Conservation (phyloP, 1,140 invertebrate species). For the Heliconius hermathena region DNA sequence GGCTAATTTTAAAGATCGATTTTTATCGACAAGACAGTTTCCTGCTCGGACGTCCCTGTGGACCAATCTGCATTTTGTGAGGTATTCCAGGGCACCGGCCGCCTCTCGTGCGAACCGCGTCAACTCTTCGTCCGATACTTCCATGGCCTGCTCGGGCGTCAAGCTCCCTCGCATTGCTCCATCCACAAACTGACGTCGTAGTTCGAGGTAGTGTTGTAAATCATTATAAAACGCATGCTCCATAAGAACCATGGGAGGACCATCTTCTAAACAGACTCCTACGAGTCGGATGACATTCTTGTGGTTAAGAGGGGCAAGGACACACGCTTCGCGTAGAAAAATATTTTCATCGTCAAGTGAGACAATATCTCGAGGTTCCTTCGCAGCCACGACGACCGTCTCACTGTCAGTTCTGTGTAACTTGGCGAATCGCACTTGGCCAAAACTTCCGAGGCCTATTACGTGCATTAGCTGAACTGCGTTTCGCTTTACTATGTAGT, state of each 20-base stretch:
- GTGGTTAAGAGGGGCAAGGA: constrained; percentile 92
- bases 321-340: constrained; percentile 94
- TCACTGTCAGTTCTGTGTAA: constrained; percentile 33
- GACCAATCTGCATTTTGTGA: constrained; percentile 89
- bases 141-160: constrained; percentile 29
- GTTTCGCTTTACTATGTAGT: constrained; percentile 84
- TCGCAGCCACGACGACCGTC: constrained; percentile 77
- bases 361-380: constrained; percentile 92
- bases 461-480: constrained; percentile 85
- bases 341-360: constrained; percentile 93
- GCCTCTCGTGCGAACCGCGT: constrained; percentile 94
- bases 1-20: constrained; percentile 91
- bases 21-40: constrained; percentile 93
- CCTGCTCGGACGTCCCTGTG: constrained; percentile 93
- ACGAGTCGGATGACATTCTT: constrained; percentile 61
- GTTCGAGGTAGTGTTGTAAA: constrained; percentile 50
- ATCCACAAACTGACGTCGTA: constrained; percentile 38
- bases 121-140: constrained; percentile 87
- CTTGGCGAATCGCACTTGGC: constrained; percentile 46
- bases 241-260: constrained; percentile 59
- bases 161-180: not conserved
- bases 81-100: constrained; percentile 91
- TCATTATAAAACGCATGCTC: constrained; percentile 64
- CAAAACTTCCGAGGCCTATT: constrained; percentile 91
- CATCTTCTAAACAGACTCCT: constrained; percentile 56